phyloP scores from a whole-genome alignment of 2,113 vertebrate genomes.

The Epinephelus fuscoguttatus region DNA sequence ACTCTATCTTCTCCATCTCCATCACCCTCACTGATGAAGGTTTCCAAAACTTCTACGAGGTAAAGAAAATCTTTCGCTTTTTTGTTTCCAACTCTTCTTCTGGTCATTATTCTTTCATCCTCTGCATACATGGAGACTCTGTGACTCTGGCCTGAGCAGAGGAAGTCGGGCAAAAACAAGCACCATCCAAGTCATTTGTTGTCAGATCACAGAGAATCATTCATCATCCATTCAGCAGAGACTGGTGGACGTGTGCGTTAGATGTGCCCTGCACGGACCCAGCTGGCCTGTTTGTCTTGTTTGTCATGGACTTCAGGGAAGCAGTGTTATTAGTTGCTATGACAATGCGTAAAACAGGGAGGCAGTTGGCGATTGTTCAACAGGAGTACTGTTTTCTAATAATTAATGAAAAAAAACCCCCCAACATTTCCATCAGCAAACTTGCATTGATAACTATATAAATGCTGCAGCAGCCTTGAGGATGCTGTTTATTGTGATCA shows the following conservation, averaged over 20 bases:
- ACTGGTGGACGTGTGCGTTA: background rate
- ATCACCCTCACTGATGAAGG: slow-evolving; percentile 95
- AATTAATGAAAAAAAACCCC: slow-evolving; percentile 5
- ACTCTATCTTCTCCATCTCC: slow-evolving; percentile 96
- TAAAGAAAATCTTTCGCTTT: slow-evolving; percentile 53
- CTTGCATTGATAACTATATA: slow-evolving; percentile 6
- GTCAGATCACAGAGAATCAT: background rate
- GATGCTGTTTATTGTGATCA: slow-evolving; percentile 29
- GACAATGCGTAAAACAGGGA: slow-evolving; percentile 51
- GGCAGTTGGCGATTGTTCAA: slow-evolving; percentile 24
- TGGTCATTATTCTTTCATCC: background rate
- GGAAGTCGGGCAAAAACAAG: background rate
- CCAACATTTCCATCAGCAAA: slow-evolving; percentile 25
- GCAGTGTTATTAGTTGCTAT: slow-evolving; percentile 59
- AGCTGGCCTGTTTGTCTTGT: slow-evolving; percentile 20
- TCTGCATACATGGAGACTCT: background rate
- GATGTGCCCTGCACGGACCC: background rate
- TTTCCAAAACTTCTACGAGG: slow-evolving; percentile 95
- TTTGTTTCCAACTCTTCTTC: no score
- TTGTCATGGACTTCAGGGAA: slow-evolving; percentile 34
- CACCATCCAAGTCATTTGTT: background rate
- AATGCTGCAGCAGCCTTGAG: slow-evolving; percentile 23
- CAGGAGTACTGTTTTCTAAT: slow-evolving; percentile 19
- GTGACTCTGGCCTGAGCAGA: background rate
- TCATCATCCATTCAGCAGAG: background rate